Percentiles rank a stretch among this genome's conserved stretches.
phyloP scores from a whole-genome alignment of 2,113 vertebrate species.

The Equus quagga region DNA sequence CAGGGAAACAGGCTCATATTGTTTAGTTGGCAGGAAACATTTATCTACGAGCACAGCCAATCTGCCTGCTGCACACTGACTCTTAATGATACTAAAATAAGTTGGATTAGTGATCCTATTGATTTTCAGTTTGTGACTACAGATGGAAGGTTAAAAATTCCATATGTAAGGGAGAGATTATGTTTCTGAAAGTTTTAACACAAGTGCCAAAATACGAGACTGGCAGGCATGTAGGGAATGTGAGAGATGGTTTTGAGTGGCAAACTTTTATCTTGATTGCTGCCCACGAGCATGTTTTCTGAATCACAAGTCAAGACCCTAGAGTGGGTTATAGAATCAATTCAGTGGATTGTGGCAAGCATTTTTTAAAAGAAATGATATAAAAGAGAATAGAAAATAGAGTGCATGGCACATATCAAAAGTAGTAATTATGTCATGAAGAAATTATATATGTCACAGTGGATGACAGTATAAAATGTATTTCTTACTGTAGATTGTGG shows the following conservation, averaged over 20 bases:
- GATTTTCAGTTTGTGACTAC: not conserved
- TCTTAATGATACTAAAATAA: not conserved
- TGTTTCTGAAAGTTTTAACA: constrained; percentile 6
- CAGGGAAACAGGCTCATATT: not conserved
- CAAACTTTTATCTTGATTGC: not conserved
- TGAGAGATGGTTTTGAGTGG: not conserved
- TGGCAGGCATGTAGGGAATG: not conserved
- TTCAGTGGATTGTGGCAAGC: not conserved
- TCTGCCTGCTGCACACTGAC: not conserved
- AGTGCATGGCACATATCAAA: not conserved
- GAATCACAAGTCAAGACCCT: not conserved
- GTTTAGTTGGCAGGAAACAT: not conserved
- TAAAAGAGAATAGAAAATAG: not conserved
- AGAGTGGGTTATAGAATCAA: not conserved
- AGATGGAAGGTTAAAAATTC: not conserved
- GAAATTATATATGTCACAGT: not conserved
- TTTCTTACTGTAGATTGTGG: not conserved
- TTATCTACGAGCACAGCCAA: not conserved
- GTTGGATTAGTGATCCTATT: not conserved
- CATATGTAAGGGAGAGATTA: not conserved
- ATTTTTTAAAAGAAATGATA: not conserved
- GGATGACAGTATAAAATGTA: not conserved
- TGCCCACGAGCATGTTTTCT: not conserved
- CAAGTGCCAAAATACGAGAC: not conserved
- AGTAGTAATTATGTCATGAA: not conserved